Evolutionary conservation across 1,140 invertebrate species (phyloP).

Genomic region (Hormaphis cornu): DNA sequence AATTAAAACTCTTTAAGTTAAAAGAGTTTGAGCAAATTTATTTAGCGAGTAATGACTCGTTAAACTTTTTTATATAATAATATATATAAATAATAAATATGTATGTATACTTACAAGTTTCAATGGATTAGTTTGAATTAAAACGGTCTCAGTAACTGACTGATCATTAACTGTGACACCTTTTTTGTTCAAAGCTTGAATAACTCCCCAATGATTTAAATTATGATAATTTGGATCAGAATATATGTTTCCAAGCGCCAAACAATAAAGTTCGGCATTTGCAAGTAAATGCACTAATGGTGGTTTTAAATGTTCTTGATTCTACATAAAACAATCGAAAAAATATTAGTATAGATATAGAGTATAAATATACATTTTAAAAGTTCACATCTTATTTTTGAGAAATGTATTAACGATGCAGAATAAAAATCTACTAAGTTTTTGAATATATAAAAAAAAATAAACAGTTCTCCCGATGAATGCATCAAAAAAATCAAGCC

Average conservation of each 20-base stretch:
- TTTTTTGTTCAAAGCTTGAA: constrained; percentile 83
- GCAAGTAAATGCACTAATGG: constrained; percentile 82
- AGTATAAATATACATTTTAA: no score
- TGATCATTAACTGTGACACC: constrained; percentile 79
- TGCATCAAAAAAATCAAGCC: no score
- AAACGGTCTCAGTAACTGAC: constrained; percentile 86
- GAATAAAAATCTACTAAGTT: no score
- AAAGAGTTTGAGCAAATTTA: no score
- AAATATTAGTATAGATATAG: no score
- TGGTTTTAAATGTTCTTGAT: constrained; percentile 86
- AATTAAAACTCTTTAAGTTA: no score
- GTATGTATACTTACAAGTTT: constrained; percentile 60
- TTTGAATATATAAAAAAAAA: no score
- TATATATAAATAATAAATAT: not conserved
- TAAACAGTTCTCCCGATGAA: no score
- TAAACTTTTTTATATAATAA: not conserved
- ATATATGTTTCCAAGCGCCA: constrained; percentile 91
- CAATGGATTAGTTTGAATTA: constrained; percentile 90
- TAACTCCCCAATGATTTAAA: constrained; percentile 86
- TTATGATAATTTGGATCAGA: constrained; percentile 92
- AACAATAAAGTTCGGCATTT: constrained; percentile 91
- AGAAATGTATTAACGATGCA: no score
- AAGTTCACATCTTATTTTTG: no score
- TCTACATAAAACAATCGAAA: constrained; percentile 49
- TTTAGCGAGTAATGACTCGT: not conserved